Evolutionary conservation across 2,113 vertebrate genomes (phyloP).

Genomic region (Eolophus roseicapilla): DNA sequence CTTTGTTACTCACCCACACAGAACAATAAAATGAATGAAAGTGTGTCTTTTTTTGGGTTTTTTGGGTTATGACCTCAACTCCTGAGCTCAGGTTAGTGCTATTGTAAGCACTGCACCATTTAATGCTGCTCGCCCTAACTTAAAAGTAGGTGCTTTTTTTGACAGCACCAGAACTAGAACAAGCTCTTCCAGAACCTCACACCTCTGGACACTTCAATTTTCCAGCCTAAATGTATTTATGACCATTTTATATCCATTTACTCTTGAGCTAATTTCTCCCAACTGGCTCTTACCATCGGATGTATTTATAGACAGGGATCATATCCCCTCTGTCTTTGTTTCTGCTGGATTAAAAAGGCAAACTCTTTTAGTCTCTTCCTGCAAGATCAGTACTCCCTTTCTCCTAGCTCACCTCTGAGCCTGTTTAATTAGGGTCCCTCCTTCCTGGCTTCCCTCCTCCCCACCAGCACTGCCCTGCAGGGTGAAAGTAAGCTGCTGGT

Average conservation of each 20-base stretch:
- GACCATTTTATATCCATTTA: background rate
- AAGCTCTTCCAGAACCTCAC: background rate
- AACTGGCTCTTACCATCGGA: background rate
- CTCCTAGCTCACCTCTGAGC: background rate
- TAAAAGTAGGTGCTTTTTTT: background rate
- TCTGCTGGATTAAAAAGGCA: background rate
- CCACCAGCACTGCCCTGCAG: background rate
- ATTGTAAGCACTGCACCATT: background rate
- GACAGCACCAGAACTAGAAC: background rate
- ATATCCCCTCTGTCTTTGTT: background rate
- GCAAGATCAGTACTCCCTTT: background rate
- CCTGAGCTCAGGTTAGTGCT: background rate
- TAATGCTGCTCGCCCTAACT: background rate
- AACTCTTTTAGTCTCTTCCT: background rate
- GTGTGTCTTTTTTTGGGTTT: background rate
- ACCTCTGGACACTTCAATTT: background rate
- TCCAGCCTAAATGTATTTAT: background rate
- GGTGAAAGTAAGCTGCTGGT: background rate
- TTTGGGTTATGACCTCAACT: conserved; percentile 7
- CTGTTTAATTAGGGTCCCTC: background rate
- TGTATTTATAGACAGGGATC: background rate
- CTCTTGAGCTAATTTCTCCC: background rate
- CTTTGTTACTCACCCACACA: background rate
- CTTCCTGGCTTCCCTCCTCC: background rate
- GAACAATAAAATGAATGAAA: conserved; percentile 34